Evolutionary conservation across 1,140 invertebrate genomes (phyloP).

Genomic region (Pseudomyrmex dendroicus): DNA sequence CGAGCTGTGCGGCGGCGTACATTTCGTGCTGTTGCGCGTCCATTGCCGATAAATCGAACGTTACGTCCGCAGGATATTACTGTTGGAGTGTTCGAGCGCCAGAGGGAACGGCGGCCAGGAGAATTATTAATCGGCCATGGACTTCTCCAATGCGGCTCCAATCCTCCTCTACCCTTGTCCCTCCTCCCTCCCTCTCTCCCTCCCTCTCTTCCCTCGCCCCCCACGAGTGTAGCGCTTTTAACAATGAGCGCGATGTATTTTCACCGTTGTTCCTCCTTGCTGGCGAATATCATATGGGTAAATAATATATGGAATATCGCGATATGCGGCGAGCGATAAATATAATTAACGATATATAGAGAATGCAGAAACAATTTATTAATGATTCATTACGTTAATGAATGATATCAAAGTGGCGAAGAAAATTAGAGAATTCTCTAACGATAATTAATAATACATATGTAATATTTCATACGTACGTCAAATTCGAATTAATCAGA

Average conservation of each 20-base stretch:
- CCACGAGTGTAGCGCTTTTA: constrained; percentile 44
- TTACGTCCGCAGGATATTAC: constrained; percentile 40
- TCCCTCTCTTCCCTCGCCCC: neutral
- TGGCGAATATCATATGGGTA: neutral
- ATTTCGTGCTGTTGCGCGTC: constrained; percentile 33
- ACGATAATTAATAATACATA: neutral
- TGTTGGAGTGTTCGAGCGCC: constrained; percentile 21
- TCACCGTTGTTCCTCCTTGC: constrained; percentile 17
- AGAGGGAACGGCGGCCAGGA: constrained; percentile 19
- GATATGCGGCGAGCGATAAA: neutral
- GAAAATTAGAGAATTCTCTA: neutral
- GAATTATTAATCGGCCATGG: constrained; percentile 49
- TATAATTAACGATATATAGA: neutral
- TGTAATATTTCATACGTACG: neutral
- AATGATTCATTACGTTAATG: constrained; percentile 9
- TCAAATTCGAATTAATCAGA: too few species aligned
- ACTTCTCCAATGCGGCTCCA: constrained; percentile 50
- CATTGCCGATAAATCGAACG: constrained; percentile 62
- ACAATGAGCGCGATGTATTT: constrained; percentile 35
- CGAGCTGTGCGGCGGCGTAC: neutral
- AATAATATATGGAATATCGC: neutral
- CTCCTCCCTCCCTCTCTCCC: neutral
- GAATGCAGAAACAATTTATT: neutral
- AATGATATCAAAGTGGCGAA: neutral
- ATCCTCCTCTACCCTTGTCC: constrained; percentile 29